A percentile compares a stretch with the other conserved stretches of the same genome.
Conservation (phyloP, 2,113 vertebrate species). For the Pterophyllum scalare region DNA sequence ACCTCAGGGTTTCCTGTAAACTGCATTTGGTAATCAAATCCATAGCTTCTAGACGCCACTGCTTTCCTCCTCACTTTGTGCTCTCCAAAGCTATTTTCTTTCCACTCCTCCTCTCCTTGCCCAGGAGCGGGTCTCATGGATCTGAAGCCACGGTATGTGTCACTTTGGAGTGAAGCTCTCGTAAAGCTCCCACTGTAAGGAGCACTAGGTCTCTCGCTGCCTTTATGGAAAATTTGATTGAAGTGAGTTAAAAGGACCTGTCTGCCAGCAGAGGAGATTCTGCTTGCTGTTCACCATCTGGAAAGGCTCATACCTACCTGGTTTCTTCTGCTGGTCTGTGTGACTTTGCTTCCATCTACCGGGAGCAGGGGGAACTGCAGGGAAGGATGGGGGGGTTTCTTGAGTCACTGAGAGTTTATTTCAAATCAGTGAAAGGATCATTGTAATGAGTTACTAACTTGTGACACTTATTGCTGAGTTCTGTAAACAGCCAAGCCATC, state of each 20-base stretch:
- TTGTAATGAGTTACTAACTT: slow-evolving; percentile 31
- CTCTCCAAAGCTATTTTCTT: slow-evolving; percentile 18
- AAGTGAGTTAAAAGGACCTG: slow-evolving; percentile 73
- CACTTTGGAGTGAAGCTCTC: slow-evolving; percentile 55
- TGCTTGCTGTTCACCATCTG: slow-evolving; percentile 54
- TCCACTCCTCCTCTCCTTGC: slow-evolving; percentile 10
- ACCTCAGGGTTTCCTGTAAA: slow-evolving; percentile 40
- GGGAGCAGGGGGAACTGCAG: slow-evolving; percentile 22
- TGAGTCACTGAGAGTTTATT: slow-evolving; percentile 19
- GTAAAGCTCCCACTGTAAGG: slow-evolving; percentile 38
- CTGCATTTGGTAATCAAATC: slow-evolving; percentile 52
- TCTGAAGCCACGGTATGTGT: slow-evolving; percentile 50
- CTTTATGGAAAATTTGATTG: slow-evolving; percentile 70
- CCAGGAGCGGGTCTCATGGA: slow-evolving; percentile 32
- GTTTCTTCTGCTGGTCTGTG: slow-evolving; percentile 2
- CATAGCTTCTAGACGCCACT: background rate
- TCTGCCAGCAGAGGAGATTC: slow-evolving; percentile 52
- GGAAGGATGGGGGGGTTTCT: background rate
- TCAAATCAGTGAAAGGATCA: slow-evolving; percentile 33
- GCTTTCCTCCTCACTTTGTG: slow-evolving; percentile 27
- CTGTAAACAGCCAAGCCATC: slow-evolving; percentile 41
- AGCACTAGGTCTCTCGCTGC: slow-evolving; percentile 53
- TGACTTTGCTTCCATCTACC: slow-evolving; percentile 79
- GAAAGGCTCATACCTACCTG: slow-evolving; percentile 39
- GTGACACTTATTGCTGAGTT: slow-evolving; percentile 22